phyloP scores from a whole-genome alignment of 2,888 invertebrate species.

The Galerucella calmariensis region DNA sequence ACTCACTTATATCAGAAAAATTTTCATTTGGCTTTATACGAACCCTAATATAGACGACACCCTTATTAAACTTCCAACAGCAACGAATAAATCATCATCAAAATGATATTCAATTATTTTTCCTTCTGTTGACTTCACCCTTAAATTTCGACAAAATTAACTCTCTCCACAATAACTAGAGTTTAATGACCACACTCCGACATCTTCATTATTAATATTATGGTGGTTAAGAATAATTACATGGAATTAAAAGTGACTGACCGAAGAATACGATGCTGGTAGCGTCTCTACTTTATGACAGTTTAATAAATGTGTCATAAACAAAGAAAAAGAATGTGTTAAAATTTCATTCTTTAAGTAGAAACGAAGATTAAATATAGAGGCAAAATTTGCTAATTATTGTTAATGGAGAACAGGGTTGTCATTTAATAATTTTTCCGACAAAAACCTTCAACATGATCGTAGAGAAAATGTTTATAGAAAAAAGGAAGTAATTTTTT shows the following conservation, averaged over 20 bases:
- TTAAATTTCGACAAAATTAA: slow-evolving; percentile 1
- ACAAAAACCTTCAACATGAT: no score
- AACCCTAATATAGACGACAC: no score
- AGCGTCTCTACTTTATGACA: background rate
- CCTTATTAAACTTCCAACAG: no score
- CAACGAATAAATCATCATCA: slow-evolving; percentile 6
- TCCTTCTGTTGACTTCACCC: background rate
- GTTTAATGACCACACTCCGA: background rate
- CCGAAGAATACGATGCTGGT: slow-evolving; percentile 13
- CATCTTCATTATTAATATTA: slow-evolving; percentile 7
- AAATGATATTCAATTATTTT: background rate
- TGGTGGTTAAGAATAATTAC: slow-evolving; percentile 8
- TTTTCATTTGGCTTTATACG: no score
- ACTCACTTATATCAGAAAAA: no score
- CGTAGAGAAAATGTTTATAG: no score
- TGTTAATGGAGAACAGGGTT: background rate
- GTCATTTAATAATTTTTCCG: no score
- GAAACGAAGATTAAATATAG: background rate
- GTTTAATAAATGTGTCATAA: slow-evolving; percentile 1
- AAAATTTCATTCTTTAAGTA: background rate
- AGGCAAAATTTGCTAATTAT: background rate
- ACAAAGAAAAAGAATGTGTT: background rate
- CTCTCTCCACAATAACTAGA: background rate
- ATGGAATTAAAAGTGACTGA: slow-evolving; percentile 11
- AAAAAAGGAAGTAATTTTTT: no score